A percentile compares a stretch with the other conserved stretches of the same genome.
Evolutionary conservation across 2,113 vertebrate genomes (phyloP).

Genomic region (Edolisoma coerulescens): DNA sequence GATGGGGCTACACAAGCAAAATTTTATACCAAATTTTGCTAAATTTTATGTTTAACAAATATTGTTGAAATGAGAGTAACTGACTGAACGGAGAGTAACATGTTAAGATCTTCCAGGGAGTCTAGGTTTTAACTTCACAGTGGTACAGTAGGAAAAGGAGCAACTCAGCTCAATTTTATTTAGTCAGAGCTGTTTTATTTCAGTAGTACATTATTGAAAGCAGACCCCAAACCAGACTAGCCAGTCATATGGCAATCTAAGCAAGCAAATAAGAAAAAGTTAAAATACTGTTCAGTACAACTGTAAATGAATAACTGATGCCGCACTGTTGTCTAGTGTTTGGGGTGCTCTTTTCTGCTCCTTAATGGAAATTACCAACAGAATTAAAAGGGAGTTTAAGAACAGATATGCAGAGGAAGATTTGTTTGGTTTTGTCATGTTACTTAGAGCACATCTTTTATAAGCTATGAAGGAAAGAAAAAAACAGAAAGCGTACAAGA

Average conservation of each 20-base stretch:
- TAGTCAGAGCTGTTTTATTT: background rate
- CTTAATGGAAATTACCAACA: background rate
- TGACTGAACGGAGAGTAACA: background rate
- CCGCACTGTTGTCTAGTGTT: background rate
- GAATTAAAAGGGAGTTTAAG: background rate
- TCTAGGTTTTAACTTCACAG: background rate
- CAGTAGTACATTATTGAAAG: background rate
- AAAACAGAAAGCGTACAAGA: background rate
- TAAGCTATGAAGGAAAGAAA: background rate
- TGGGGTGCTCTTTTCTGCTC: background rate
- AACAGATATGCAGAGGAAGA: background rate
- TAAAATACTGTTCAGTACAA: background rate
- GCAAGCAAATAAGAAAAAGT: background rate
- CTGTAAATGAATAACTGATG: background rate
- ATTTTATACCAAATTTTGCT: background rate
- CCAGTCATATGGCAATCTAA: background rate
- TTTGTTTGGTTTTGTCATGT: background rate
- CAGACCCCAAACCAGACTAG: background rate
- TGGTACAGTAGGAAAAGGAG: background rate
- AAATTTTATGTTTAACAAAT: background rate
- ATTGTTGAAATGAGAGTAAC: background rate
- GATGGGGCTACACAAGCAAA: background rate
- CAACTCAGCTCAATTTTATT: background rate
- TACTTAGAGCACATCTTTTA: background rate
- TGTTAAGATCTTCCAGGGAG: background rate